Conservation (phyloP, 2,797 vertebrate species). For the Coccyzus lansbergi region DNA sequence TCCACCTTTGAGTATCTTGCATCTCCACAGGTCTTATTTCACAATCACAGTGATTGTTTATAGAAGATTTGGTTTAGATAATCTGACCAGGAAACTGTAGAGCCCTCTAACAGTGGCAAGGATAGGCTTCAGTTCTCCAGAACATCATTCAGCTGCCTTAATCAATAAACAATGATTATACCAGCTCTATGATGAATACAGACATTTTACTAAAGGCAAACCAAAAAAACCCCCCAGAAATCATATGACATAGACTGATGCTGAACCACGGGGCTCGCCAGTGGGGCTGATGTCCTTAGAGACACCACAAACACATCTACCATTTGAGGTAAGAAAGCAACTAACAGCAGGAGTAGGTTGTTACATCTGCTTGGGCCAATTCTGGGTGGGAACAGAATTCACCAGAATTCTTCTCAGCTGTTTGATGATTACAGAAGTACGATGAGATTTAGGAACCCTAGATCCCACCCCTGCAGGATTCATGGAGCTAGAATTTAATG, state of each 20-base stretch:
- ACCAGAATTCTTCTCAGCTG: neutral
- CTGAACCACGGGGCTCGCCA: neutral
- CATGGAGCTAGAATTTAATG: neutral
- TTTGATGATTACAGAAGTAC: neutral
- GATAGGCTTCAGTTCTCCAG: neutral
- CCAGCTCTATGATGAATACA: neutral
- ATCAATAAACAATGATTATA: neutral
- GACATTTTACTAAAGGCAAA: neutral
- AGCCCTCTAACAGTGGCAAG: neutral
- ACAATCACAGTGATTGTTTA: neutral
- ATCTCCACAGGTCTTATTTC: neutral
- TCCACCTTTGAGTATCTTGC: neutral
- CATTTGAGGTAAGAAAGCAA: neutral
- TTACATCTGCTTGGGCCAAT: neutral
- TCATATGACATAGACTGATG: neutral
- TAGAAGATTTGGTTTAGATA: neutral
- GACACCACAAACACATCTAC: neutral
- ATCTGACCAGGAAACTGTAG: neutral
- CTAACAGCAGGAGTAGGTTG: neutral
- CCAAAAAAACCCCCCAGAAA: accelerated
- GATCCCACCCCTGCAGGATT: neutral
- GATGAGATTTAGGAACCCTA: neutral
- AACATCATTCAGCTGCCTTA: neutral
- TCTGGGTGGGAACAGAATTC: neutral
- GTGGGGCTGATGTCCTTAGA: neutral